Evolutionary conservation across 35 echinoderm and acorn worm species (phyloP), one percentile per base, ranked within the genome.

Genomic region (Patiria miniata): DNA sequence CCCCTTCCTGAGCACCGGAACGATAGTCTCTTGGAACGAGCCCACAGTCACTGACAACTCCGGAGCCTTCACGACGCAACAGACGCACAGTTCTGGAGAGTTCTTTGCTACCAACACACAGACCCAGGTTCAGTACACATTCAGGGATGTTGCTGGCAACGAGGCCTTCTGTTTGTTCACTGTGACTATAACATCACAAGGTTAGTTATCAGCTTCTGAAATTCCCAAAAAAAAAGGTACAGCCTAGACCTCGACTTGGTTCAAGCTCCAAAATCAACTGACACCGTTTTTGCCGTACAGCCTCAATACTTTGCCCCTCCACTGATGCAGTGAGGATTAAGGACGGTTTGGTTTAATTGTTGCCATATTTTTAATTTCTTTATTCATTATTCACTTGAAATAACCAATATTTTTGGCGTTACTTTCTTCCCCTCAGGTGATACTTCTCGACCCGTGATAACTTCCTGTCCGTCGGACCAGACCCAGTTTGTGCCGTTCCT

Each of bases 11-110:
- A 81, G 53, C 44, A 83, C 79, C 9, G 51, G 37, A 6, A 73
- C 36, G 16, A 33, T 55, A 30, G 87, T 97, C 37, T 29, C 83
- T 32, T 97, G 94, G 94, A 86, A 50, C 2, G n/a, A 47, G 39
- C 94, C 94, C 19, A 86, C 77, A 6, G 90, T 84, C 52, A 83
- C 26, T 39, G 83, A 93, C 68, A 86, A 97, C 82, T 87, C 83
- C 9, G 54, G 61, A 34, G 30, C 26, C 21, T 39, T 82, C 9
- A 40, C 60, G 1, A 79, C 85, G 23, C 40, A 34, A 18, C 58
- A 51, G 28, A 54, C 57, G 5, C n/a, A 29, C 19, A 37, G 38
- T 8, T 85, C 95, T 12, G 87, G 91, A 51, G 80, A 79, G 60
- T 39, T 50, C 37, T 93, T 93, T 54, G n/a, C 69, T 7, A 68